These are phyloP conservation scores for Syndactyla subalaris DNA, from an alignment of 2,797 vertebrate species.

Conservation along the genomic window DNA sequence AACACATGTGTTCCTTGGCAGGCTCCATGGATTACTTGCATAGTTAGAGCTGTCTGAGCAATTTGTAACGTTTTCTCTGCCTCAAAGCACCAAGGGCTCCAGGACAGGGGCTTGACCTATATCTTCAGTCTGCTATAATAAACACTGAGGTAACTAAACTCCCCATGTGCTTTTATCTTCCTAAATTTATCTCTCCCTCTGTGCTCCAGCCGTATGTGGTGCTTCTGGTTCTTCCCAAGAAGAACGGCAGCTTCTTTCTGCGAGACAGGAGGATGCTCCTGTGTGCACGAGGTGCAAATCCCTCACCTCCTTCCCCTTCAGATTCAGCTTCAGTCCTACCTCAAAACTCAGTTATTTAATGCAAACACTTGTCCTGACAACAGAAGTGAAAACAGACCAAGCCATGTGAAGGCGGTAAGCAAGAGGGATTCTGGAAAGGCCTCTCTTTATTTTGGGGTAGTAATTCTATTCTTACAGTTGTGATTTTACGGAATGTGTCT, in stretches of 20 bases:
- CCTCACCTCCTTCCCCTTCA: background rate
- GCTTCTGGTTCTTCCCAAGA: conserved; percentile 32
- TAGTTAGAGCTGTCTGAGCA: conserved; percentile 57
- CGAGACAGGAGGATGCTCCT: background rate
- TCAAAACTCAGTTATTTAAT: background rate
- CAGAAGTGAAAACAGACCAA: background rate
- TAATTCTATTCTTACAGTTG: background rate
- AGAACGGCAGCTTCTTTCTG: background rate
- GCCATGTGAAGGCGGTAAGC: background rate
- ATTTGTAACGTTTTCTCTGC: conserved; percentile 50
- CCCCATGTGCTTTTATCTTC: background rate
- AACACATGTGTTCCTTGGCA: conserved; percentile 71
- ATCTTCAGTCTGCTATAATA: conserved; percentile 25
- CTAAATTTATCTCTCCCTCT: background rate
- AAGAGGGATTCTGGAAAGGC: background rate
- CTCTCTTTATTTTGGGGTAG: background rate
- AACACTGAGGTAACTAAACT: conserved; percentile 28
- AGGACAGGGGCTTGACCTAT: conserved; percentile 32
- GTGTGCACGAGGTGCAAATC: fast-evolving
- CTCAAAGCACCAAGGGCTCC: conserved; percentile 17
- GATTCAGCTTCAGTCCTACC: background rate
- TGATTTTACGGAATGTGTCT: background rate
- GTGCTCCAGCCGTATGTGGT: background rate
- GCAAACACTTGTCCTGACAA: background rate
- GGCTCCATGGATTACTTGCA: conserved; percentile 42